These are phyloP conservation scores for Trichopoda pennipes DNA, from an alignment of 2,888 invertebrate species.

Conservation along the genomic window DNA sequence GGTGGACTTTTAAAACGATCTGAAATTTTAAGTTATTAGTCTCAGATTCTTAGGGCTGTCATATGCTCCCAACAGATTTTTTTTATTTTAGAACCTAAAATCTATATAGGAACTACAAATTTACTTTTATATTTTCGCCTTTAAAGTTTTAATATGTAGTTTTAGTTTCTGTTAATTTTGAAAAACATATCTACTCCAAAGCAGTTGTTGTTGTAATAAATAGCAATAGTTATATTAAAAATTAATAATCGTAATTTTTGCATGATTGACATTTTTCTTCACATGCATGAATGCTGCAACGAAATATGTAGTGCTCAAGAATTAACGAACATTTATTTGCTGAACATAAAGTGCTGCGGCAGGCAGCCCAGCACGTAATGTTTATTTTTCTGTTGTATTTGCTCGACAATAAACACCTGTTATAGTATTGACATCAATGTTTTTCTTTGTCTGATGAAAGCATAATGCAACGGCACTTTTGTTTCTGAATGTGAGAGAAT, in stretches of 20 bases:
- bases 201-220: conserved; percentile 52
- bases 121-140: conserved; percentile 3
- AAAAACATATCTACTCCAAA: conserved; percentile 5
- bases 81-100: no score
- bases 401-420: conserved; percentile 67
- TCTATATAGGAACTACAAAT: no score
- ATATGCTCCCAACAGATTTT: no score
- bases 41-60: no score
- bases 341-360: conserved; percentile 14
- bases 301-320: conserved; percentile 24
- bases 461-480: not conserved
- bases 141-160: conserved; percentile 20
- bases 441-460: not conserved
- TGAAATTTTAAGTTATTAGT: no score
- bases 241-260: conserved; percentile 74
- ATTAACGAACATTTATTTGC: conserved; percentile 16
- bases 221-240: conserved; percentile 67
- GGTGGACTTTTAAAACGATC: no score
- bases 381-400: conserved; percentile 63
- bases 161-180: conserved; percentile 7
- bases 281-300: conserved; percentile 72
- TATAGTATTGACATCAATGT: conserved; percentile 28
- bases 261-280: conserved; percentile 76
- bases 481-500: conserved; percentile 16
- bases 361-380: conserved; percentile 31